Evolutionary conservation across 1,140 invertebrate genomes (phyloP), one percentile per base, ranked within the genome.

Genomic region (Pogonus chalceus): DNA sequence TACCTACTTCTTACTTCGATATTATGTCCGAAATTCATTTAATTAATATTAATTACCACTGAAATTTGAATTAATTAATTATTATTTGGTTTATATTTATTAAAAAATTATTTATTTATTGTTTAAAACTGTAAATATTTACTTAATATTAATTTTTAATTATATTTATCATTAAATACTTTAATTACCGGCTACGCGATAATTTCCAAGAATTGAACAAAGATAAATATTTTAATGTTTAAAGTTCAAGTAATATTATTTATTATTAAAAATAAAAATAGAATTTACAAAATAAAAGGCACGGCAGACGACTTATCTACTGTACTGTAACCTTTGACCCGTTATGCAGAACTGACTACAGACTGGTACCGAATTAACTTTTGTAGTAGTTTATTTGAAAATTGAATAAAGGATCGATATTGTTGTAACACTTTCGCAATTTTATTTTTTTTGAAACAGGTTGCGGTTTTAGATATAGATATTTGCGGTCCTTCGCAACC

Each of bases 391-490:
- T 43, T 9, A 9, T 10, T 10, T 43, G 7, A 18, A 43, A 10
- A 31, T 31, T 31, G 4, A 4, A 31, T 31, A 31, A 31, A 43
- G 37, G 9, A 43, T n/a, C n/a, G n/a, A n/a, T n/a, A 43, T 43
- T 12, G 37, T 10, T 43, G 7, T 43, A 43, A 4, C 37, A 18
- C 4, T 43, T 12, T 43, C 9, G 7, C 9, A 9, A 46, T 23
- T 49, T 39, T 52, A 37, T 48, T 57, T 56, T 57, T 59, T 46
- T 55, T 63, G 60, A 64, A 72, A 31, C 59, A 95, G 89, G 90
- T 97, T 62, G 95, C 93, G 3, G 67, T 98, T 22, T 74, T 98
- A 39, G 95, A 98, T 74, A 81, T 97, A 55, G 95, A 98, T 72
- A 79, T 98, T 49, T 97, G 94, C 78, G 95, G 95, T 4, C 95